These are phyloP conservation scores for Neomorphus geoffroyi DNA, from an alignment of 2,797 vertebrate genomes.

Conservation along the genomic window DNA sequence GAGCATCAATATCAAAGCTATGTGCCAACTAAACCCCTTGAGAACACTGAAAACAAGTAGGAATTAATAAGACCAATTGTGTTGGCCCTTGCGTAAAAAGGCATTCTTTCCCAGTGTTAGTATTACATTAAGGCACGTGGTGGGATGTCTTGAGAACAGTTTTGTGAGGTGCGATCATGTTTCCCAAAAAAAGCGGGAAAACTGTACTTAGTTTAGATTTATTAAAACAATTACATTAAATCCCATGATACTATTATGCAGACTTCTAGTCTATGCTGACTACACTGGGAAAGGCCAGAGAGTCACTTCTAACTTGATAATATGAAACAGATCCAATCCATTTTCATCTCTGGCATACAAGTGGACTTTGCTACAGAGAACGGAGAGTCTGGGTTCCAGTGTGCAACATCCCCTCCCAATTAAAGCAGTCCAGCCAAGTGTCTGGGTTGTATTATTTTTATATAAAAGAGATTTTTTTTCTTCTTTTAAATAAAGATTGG, in stretches of 20 bases:
- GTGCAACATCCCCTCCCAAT: conserved; percentile 24
- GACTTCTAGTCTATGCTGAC: conserved; percentile 6
- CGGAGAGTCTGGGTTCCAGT: conserved; percentile 6
- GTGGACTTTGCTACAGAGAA: background rate
- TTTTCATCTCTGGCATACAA: conserved; percentile 35
- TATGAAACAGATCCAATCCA: conserved; percentile 45
- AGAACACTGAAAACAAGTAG: conserved; percentile 2
- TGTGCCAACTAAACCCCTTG: background rate
- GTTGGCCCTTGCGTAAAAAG: background rate
- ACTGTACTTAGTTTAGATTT: conserved; percentile 48
- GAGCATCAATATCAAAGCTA: background rate
- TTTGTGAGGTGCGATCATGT: conserved; percentile 53
- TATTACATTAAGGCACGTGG: conserved; percentile 54
- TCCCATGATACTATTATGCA: conserved; percentile 37
- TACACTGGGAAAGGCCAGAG: conserved; percentile 55
- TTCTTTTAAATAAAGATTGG: background rate
- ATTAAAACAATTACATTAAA: conserved; percentile 53
- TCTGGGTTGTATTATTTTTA: conserved; percentile 43
- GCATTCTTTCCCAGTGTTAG: conserved; percentile 33
- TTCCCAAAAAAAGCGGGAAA: conserved; percentile 3
- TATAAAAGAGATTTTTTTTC: background rate
- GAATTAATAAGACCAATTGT: background rate
- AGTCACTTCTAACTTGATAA: conserved; percentile 47
- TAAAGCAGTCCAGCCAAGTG: conserved; percentile 34
- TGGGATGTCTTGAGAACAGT: conserved; percentile 52